Conservation (phyloP, 2,113 vertebrate genomes). For the Tricholaema leucomelas region DNA sequence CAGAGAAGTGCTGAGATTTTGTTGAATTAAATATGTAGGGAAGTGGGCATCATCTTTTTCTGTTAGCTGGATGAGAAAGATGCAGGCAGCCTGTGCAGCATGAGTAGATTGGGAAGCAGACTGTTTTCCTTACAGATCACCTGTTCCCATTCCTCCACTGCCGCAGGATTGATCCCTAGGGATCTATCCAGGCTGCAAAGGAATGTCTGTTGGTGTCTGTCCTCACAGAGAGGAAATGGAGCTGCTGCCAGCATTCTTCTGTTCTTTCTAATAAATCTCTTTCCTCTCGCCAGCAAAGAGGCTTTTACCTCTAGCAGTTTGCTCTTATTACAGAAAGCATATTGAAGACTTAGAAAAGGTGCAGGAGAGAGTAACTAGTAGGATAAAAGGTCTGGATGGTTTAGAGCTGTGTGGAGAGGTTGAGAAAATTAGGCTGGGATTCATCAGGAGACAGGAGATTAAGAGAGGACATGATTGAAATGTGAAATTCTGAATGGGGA, state of each 20-base stretch:
- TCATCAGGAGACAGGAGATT: constrained; percentile 33
- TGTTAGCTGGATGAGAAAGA: neutral
- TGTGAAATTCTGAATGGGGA: neutral
- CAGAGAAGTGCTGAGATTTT: neutral
- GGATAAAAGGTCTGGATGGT: neutral
- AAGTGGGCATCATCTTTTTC: neutral
- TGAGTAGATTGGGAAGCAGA: neutral
- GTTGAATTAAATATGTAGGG: neutral
- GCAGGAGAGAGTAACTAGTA: neutral
- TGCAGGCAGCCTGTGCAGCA: neutral
- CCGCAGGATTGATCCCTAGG: neutral
- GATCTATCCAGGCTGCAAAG: neutral
- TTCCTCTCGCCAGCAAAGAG: neutral
- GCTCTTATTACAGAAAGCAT: constrained; percentile 37
- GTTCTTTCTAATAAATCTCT: neutral
- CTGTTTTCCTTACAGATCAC: neutral
- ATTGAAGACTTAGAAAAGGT: constrained; percentile 33
- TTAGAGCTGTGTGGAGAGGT: neutral
- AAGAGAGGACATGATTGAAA: constrained; percentile 12
- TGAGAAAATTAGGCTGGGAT: constrained; percentile 40
- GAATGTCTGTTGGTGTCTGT: neutral
- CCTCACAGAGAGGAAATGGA: neutral
- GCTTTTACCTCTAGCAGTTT: constrained; percentile 17
- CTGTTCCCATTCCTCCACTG: neutral
- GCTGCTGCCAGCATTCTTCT: neutral